Evolutionary conservation across 2,113 vertebrate species (phyloP).

Genomic region (Pogona vitticeps): DNA sequence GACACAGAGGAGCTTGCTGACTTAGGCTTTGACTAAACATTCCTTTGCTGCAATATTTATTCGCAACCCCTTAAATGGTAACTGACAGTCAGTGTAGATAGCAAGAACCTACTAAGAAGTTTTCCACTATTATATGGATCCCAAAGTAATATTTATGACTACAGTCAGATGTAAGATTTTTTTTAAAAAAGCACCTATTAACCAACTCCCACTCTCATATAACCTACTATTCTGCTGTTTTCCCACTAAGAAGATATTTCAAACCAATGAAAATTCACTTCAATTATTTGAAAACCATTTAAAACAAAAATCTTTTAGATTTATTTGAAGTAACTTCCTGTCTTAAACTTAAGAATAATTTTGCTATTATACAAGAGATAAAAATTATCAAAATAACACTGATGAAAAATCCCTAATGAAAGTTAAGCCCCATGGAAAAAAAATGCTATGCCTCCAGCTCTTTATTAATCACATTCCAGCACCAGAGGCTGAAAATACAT

Average conservation of each 20-base stretch:
- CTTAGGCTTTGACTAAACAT: conserved; percentile 71
- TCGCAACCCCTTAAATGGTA: conserved; percentile 67
- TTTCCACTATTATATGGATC: conserved; percentile 37
- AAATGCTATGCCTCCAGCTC: conserved; percentile 70
- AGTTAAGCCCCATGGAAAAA: conserved; percentile 63
- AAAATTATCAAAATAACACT: conserved; percentile 66
- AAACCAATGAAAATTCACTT: conserved; percentile 32
- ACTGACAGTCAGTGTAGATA: conserved; percentile 72
- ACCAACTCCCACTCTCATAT: conserved; percentile 21
- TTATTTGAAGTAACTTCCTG: conserved; percentile 35
- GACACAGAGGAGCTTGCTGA: conserved; percentile 64
- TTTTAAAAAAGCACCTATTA: too few relatives aligned
- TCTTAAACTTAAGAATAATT: conserved; percentile 59
- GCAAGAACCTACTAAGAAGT: conserved; percentile 57
- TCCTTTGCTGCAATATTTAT: conserved; percentile 68
- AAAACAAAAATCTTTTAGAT: conserved; percentile 4
- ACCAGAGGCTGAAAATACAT: conserved; percentile 80
- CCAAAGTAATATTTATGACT: conserved; percentile 41
- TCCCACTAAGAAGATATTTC: conserved; percentile 47
- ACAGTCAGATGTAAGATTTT: conserved; percentile 27
- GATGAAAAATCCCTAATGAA: conserved; percentile 57
- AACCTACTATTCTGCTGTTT: conserved; percentile 23
- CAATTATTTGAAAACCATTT: conserved; percentile 21
- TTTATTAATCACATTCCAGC: conserved; percentile 84
- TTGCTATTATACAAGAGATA: conserved; percentile 55